A percentile compares a stretch with the other conserved stretches of the same genome.
Evolutionary conservation across 2,113 vertebrate genomes (phyloP).

Genomic region (Vanacampus margaritifer): DNA sequence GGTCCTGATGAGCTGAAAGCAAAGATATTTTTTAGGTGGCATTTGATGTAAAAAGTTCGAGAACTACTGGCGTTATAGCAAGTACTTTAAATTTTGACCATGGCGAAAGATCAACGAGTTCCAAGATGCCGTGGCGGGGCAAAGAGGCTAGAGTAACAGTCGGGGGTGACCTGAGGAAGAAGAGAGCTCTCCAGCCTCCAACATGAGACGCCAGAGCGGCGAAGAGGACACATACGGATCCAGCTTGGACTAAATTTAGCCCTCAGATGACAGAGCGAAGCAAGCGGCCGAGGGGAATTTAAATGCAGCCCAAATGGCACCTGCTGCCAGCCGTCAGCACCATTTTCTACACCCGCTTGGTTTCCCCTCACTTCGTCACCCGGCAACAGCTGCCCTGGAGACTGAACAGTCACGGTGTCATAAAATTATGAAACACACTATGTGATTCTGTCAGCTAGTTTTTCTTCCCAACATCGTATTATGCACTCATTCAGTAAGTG

Average conservation of each 20-base stretch:
- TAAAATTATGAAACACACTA: neutral
- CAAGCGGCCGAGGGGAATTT: conserved; percentile 47
- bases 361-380: conserved; percentile 37
- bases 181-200: conserved; percentile 25
- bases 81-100: conserved; percentile 2
- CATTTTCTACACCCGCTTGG: conserved; percentile 41
- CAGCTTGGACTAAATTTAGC: conserved; percentile 54
- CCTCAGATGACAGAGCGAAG: conserved; percentile 43
- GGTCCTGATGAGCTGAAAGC: too few relatives aligned
- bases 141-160: conserved; percentile 6
- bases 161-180: conserved; percentile 2
- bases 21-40: too few relatives aligned
- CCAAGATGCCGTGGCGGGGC: neutral
- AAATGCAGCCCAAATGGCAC: conserved; percentile 61
- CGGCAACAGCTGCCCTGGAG: conserved; percentile 53
- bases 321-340: conserved; percentile 65
- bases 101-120: neutral
- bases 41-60: neutral
- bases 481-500: neutral
- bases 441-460: neutral
- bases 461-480: neutral
- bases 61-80: neutral
- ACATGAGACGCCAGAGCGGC: conserved; percentile 12
- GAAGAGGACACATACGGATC: conserved; percentile 29
- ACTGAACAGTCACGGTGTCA: conserved; percentile 26